These are phyloP conservation scores for Oreochromis spilurus DNA, from an alignment of 2,113 vertebrate genomes.

Conservation along the genomic window DNA sequence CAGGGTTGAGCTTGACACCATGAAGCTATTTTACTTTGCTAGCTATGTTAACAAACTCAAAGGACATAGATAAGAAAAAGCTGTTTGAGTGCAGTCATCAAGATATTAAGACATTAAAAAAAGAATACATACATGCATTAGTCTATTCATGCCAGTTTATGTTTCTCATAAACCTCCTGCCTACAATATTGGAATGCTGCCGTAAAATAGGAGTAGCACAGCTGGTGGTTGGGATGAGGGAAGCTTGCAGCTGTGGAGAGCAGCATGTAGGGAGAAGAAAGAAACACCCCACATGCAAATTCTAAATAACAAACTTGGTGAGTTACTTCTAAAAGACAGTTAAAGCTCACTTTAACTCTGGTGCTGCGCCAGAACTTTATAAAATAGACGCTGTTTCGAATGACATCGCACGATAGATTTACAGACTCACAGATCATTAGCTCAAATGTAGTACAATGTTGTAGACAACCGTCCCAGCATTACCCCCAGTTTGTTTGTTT, in stretches of 20 bases:
- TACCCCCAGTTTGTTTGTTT: conserved; percentile 16
- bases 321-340: not conserved
- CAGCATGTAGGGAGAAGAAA: not conserved
- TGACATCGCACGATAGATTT: not conserved
- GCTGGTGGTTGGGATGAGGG: not conserved
- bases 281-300: not conserved
- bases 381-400: not conserved
- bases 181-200: not conserved
- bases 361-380: not conserved
- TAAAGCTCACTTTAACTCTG: not conserved
- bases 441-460: not conserved
- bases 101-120: not conserved
- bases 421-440: not conserved
- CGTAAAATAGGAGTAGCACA: not conserved
- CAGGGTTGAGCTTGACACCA: not conserved
- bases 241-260: not conserved
- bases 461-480: not conserved
- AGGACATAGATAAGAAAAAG: not conserved
- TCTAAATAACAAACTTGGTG: not conserved
- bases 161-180: not conserved
- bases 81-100: not conserved
- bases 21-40: not conserved
- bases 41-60: not conserved
- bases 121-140: not conserved
- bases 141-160: not conserved